Conservation (phyloP, 2,888 invertebrate genomes). For the Fissipunctia ypsillon region DNA sequence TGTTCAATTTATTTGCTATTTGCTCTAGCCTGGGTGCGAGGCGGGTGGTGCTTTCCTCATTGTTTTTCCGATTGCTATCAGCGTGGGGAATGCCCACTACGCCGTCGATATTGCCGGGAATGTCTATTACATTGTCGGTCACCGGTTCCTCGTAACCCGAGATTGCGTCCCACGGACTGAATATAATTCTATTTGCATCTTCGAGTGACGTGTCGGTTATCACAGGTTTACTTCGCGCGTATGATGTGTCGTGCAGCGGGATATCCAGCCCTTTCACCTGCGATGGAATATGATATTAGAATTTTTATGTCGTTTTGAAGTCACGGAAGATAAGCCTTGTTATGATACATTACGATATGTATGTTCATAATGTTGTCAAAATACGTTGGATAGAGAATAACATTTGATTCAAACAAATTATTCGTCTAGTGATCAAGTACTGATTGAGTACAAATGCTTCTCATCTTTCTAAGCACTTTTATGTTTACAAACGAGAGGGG, state of each 20-base stretch:
- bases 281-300: slow-evolving; percentile 40
- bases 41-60: slow-evolving; percentile 77
- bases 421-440: not conserved
- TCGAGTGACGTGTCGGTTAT: slow-evolving; percentile 87
- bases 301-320: slow-evolving; percentile 5
- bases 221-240: slow-evolving; percentile 81
- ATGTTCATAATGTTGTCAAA: not conserved
- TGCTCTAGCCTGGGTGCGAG: slow-evolving; percentile 78
- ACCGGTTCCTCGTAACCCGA: slow-evolving; percentile 86
- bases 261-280: slow-evolving; percentile 88
- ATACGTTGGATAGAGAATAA: not conserved
- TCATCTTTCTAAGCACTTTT: slow-evolving; percentile 9
- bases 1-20: slow-evolving; percentile 87
- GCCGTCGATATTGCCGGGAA: slow-evolving; percentile 83
- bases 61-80: slow-evolving; percentile 81
- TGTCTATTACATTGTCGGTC: slow-evolving; percentile 87
- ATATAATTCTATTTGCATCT: slow-evolving; percentile 90
- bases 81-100: slow-evolving; percentile 72
- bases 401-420: not conserved
- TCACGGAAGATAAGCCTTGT: slow-evolving; percentile 3
- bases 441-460: slow-evolving; percentile 9
- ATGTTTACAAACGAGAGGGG: slow-evolving; percentile 30
- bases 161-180: slow-evolving; percentile 89
- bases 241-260: slow-evolving; percentile 80
- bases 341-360: not conserved